Conservation (phyloP, 2,113 vertebrate species). For the Melanerpes aurifrons region DNA sequence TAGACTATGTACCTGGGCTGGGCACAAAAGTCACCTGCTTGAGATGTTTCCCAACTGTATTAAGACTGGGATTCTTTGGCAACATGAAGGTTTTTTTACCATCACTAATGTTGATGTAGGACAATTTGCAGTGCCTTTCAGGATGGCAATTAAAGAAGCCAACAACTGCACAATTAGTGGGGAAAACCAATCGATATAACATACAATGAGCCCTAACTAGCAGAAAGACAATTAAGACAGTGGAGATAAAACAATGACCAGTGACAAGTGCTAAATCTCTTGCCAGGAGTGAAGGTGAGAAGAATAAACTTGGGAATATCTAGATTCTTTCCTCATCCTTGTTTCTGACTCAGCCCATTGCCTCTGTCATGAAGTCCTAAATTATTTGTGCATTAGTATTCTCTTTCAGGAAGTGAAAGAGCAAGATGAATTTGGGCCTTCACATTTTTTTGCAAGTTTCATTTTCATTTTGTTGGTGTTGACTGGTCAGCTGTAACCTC, state of each 20-base stretch:
- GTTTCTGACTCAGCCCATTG: not conserved
- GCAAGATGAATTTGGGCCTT: not conserved
- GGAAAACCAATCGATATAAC: conserved; percentile 60
- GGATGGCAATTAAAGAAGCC: conserved; percentile 56
- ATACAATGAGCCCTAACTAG: conserved; percentile 59
- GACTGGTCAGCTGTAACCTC: not conserved
- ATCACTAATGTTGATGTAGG: conserved; percentile 25
- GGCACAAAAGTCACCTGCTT: not conserved
- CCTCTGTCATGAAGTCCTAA: not conserved
- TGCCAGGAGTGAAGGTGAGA: not conserved
- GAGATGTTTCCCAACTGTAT: not conserved
- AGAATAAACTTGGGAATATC: not conserved
- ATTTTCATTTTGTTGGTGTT: not conserved
- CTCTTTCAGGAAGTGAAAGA: not conserved
- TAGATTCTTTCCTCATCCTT: not conserved
- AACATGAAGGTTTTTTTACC: not conserved
- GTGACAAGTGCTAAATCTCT: conserved; percentile 40
- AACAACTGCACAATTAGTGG: conserved; percentile 54
- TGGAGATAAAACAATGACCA: conserved; percentile 60
- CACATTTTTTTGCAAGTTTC: fast-evolving
- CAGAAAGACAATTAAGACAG: conserved; percentile 59
- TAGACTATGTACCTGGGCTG: not conserved
- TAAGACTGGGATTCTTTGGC: not conserved
- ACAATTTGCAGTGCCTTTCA: conserved; percentile 57
- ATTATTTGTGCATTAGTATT: not conserved